Evolutionary conservation across 2,113 vertebrate genomes (phyloP), one percentile per base, ranked within the genome.

Genomic region (Furnarius figulus): DNA sequence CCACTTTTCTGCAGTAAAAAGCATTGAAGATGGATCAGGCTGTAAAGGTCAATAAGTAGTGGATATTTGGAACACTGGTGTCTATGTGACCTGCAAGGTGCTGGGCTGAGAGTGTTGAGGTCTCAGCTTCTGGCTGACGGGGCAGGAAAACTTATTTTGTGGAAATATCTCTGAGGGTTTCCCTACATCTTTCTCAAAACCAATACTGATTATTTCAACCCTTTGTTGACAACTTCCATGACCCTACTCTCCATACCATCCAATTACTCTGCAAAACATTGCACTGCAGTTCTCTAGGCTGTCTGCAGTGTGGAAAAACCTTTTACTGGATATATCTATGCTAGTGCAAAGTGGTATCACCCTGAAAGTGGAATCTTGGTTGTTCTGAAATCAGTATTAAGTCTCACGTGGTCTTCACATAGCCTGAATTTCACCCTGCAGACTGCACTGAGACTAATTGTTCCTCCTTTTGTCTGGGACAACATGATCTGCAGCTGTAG

Each of bases 191-290:
- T 85, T 90, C 33, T 56, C 37, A 66, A 65, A 84, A 84, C 1
- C 0, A 0, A 22, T 33, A 14, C 9, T n/a, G 37, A 28, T 40
- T 53, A 31, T 66, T 63, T 20, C 17, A 50, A 5, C 1, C 2
- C 5, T 49, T 71, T 67, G 15, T 30, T 66, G 39, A 71, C 2
- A 4, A 58, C 9, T 78, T 39, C 2, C 17, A 28, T 3, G 14
- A 4, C 5, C 0, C 0, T 25, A 12, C 28, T 63, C 71, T 67
- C 25, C 27, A 17, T 65, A n/a, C 6, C 13, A 55, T 28, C 9
- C 19, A 35, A 19, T 8, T 50, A 27, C 17, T 39, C 35, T 16
- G 9, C 39, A 75, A 49, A 89, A 44, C 46, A 24, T 25, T 47
- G 28, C 28, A 35, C 33, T 47, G 10, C 23, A 11, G 9, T 62